Base-by-base conservation (phyloP, 2,113 vertebrate genomes). In the Mesembrinibis cayennensis region DNA sequence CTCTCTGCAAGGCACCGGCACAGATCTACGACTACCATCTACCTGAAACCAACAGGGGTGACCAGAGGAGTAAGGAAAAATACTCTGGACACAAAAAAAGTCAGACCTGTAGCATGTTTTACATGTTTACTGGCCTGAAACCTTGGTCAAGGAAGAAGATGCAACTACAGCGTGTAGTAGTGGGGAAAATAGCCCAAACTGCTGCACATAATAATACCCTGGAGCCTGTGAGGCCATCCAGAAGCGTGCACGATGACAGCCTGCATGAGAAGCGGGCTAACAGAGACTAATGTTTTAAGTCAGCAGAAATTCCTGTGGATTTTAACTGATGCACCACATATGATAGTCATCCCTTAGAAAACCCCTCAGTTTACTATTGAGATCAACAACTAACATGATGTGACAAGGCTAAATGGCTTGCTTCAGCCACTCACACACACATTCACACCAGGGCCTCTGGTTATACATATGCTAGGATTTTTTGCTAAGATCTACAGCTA, bases 161-260 rank as follows among this genome's bases (percentile, higher is more conserved):
- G 9, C 17, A 59, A 63, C 38, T 44, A 42, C 23, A 50, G 49
- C 2, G 1, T 9, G 52, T 26, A 47, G 27, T 6, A 65, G 56
- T 16, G 16, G 44, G 38, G 38, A 66, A 70, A 59, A 47, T 0
- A 61, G 49, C 40, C 44, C 62, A 34, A 34, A 61, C 11, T 12
- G 30, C 34, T 63, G 65, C 47, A 49, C 7, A 10, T 9, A 61
- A 8, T 7, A 59, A 18, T 3, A 62, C 23, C 23, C 47, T 5
- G 27, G 61, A 69, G 59, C 27, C 70, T 30, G 71, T 2, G 0
- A 82, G 65, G 66, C 58, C 18, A 14, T 16, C 50, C n/a, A 36
- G 59, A 4, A 59, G 30, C 5, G 0, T 4, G 49, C 56, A 30
- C 1, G 30, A 45, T 13, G 16, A 15, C 21, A 27, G 44, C 44